Conservation (phyloP, 2,113 vertebrate species). For the Grallaria varia region DNA sequence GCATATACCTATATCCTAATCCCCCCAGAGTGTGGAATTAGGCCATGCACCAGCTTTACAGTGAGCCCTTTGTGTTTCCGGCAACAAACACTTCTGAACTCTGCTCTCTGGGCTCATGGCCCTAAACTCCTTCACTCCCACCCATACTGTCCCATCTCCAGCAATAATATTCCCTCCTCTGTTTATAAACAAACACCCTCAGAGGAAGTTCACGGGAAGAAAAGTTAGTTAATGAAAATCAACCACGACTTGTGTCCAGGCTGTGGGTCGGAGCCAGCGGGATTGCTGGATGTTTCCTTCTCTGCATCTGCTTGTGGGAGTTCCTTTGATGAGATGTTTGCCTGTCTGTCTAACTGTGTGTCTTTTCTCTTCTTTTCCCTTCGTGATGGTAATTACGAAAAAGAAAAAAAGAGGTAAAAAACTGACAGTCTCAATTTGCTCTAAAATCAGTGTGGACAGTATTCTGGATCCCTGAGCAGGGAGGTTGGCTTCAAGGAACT, state of each 20-base stretch:
- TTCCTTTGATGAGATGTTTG: constrained; percentile 19
- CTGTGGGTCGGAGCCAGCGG: constrained; percentile 1
- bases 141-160: constrained; percentile 16
- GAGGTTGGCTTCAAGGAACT: not conserved
- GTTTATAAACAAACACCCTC: constrained; percentile 73
- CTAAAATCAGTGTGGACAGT: not conserved
- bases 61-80: constrained; percentile 70
- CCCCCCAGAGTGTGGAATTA: constrained; percentile 62
- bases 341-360: not conserved
- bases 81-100: constrained; percentile 65
- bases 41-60: constrained; percentile 56
- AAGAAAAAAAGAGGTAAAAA: not conserved
- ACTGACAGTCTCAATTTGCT: not conserved
- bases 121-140: constrained; percentile 26
- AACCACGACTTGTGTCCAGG: not conserved
- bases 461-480: fast-evolving
- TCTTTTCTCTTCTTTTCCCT: not conserved
- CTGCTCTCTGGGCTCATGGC: constrained; percentile 22
- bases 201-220: constrained; percentile 50
- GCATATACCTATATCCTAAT: constrained; percentile 69
- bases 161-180: constrained; percentile 58
- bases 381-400: not conserved
- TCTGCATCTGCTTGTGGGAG: constrained; percentile 20
- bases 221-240: constrained; percentile 48
- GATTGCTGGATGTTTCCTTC: constrained; percentile 41